A percentile compares a stretch with the other conserved stretches of the same genome.
These are phyloP conservation scores for Macropodus opercularis DNA, from an alignment of 2,797 vertebrate species.

Conservation along the genomic window DNA sequence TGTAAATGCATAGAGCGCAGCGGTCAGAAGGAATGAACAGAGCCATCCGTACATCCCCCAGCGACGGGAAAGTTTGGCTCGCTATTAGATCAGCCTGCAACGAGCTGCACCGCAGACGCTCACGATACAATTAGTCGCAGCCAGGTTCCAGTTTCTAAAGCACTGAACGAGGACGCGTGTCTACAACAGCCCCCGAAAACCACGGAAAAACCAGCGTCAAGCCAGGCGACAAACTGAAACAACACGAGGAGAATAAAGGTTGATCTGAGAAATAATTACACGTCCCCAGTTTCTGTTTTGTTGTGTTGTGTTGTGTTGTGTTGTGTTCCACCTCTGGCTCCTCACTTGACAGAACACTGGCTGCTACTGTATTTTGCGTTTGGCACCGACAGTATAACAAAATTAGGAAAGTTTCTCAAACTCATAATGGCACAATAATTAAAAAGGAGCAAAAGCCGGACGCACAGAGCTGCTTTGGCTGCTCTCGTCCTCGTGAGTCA, in stretches of 20 bases:
- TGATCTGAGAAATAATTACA: conserved; percentile 45
- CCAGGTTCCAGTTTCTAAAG: too few species aligned
- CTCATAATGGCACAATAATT: conserved; percentile 17
- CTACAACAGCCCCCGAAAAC: too few species aligned
- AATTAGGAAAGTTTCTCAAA: conserved; percentile 19
- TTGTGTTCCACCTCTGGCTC: conserved; percentile 34
- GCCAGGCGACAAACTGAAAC: conserved; percentile 39
- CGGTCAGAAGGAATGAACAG: too few species aligned
- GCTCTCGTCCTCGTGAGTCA: conserved; percentile 7
- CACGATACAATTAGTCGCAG: too few species aligned
- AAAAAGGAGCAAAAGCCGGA: conserved; percentile 24
- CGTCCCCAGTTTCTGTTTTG: conserved; percentile 24
- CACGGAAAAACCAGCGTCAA: too few species aligned
- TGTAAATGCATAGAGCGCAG: too few species aligned
- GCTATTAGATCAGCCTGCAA: too few species aligned
- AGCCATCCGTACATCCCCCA: too few species aligned
- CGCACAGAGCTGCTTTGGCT: background rate
- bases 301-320: conserved; percentile 39
- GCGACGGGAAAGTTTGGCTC: too few species aligned
- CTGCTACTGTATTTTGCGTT: conserved; percentile 48
- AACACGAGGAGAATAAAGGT: conserved; percentile 26
- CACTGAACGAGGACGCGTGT: too few species aligned
- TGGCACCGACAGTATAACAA: conserved; percentile 25
- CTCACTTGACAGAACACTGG: conserved; percentile 30
- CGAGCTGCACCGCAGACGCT: too few species aligned